Percentiles rank a stretch among this genome's conserved stretches.
Conservation (phyloP, 2,113 vertebrate genomes). For the Vicugna pacos region DNA sequence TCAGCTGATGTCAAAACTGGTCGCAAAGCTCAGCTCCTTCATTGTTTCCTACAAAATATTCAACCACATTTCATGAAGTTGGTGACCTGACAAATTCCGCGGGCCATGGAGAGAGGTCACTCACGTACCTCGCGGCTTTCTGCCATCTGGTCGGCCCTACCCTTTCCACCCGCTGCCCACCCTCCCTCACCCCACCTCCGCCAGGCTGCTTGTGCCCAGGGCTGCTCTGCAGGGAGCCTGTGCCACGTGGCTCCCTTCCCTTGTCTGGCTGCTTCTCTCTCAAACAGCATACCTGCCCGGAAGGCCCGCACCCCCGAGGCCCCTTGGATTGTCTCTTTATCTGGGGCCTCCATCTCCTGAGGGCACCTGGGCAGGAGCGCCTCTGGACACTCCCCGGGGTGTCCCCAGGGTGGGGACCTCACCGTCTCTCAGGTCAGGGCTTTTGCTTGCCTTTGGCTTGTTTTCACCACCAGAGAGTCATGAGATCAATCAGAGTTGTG, state of each 20-base stretch:
- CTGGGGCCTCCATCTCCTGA: no score
- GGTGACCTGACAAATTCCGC: not conserved
- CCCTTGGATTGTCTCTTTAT: not conserved
- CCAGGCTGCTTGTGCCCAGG: not conserved
- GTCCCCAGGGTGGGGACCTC: not conserved
- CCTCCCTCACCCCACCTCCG: not conserved
- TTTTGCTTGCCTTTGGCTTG: not conserved
- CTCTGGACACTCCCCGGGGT: not conserved
- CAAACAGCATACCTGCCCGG: not conserved
- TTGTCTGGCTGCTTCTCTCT: not conserved
- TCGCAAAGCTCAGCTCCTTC: not conserved
- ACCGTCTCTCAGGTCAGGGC: not conserved
- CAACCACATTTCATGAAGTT: not conserved
- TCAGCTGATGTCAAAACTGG: not conserved
- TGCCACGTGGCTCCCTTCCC: not conserved
- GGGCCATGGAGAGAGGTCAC: not conserved
- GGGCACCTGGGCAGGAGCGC: not conserved
- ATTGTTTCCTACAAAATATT: not conserved
- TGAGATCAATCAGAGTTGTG: not conserved
- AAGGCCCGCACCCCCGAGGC: not conserved
- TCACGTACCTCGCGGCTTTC: not conserved
- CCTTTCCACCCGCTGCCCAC: not conserved
- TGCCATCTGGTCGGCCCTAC: not conserved
- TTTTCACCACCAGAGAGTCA: not conserved
- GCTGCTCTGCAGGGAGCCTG: not conserved